Evolutionary conservation across 2,888 invertebrate species (phyloP).

Genomic region (Hermaeophaga mercurialis): DNA sequence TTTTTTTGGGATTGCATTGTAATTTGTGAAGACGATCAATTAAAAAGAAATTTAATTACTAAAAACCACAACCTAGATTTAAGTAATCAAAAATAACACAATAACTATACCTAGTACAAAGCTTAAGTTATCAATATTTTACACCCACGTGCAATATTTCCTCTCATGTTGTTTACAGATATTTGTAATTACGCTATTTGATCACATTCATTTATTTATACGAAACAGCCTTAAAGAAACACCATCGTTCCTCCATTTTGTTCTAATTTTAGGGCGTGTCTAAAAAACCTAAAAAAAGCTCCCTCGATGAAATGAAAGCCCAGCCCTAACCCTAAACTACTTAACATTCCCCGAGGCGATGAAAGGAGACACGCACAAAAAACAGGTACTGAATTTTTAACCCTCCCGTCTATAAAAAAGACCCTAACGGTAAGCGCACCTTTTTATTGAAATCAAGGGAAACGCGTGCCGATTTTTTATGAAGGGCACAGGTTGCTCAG

Average conservation of each 20-base stretch:
- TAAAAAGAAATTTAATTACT: no score
- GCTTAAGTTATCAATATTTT: no score
- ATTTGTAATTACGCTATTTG: no score
- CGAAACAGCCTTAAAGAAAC: no score
- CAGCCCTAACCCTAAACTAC: constrained; percentile 31
- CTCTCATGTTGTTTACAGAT: no score
- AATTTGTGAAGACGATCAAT: no score
- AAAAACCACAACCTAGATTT: no score
- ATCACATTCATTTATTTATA: no score
- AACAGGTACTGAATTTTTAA: constrained; percentile 20
- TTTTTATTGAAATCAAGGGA: constrained; percentile 17
- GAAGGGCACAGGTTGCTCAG: constrained; percentile 18
- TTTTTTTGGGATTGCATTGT: no score
- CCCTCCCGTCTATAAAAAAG: constrained; percentile 17
- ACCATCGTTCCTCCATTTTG: constrained; percentile 29
- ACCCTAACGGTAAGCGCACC: constrained; percentile 9
- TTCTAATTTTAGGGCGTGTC: constrained; percentile 26
- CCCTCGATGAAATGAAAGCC: constrained; percentile 15
- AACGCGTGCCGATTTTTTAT: constrained; percentile 28
- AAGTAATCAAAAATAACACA: no score
- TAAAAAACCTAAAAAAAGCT: constrained; percentile 35
- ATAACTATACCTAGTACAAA: no score
- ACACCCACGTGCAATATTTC: no score
- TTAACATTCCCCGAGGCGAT: constrained; percentile 27
- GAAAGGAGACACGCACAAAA: constrained; percentile 30